phyloP scores from a whole-genome alignment of 2,888 invertebrate genomes.

The Gryllus longicercus region DNA sequence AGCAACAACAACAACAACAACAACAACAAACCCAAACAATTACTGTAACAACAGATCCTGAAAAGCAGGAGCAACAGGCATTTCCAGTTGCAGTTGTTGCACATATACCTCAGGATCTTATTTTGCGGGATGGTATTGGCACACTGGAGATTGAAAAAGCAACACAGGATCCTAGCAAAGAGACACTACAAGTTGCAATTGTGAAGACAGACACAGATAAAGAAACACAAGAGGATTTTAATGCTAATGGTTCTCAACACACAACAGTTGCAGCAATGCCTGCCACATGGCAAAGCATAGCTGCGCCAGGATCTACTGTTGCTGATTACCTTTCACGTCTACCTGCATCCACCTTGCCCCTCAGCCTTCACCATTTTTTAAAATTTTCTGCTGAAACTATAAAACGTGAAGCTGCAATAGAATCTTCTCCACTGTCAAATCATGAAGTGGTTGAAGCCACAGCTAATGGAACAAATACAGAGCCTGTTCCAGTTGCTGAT shows the following conservation, averaged over 20 bases:
- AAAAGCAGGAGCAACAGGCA: constrained; percentile 36
- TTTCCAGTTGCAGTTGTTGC: constrained; percentile 42
- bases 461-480: constrained; percentile 27
- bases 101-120: constrained; percentile 40
- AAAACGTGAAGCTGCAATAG: constrained; percentile 51
- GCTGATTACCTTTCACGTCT: constrained; percentile 54
- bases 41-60: constrained; percentile 23
- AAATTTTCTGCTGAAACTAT: constrained; percentile 60
- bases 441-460: constrained; percentile 46
- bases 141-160: constrained; percentile 34
- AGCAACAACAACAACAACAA: constrained; percentile 44
- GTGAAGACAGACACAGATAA: constrained; percentile 40
- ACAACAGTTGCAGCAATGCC: constrained; percentile 49
- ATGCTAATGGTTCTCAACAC: constrained; percentile 31
- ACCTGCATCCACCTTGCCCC: constrained; percentile 53
- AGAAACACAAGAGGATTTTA: constrained; percentile 39
- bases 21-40: constrained; percentile 41
- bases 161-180: constrained; percentile 19
- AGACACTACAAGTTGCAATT: constrained; percentile 32
- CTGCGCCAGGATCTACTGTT: constrained; percentile 50
- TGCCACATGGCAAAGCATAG: constrained; percentile 54
- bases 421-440: constrained; percentile 49
- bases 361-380: constrained; percentile 60
- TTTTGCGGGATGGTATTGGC: constrained; percentile 35
- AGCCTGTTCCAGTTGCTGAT: constrained; percentile 25